Evolutionary conservation across 1,140 invertebrate genomes (phyloP).

Genomic region (Scaptomyza hsui): DNA sequence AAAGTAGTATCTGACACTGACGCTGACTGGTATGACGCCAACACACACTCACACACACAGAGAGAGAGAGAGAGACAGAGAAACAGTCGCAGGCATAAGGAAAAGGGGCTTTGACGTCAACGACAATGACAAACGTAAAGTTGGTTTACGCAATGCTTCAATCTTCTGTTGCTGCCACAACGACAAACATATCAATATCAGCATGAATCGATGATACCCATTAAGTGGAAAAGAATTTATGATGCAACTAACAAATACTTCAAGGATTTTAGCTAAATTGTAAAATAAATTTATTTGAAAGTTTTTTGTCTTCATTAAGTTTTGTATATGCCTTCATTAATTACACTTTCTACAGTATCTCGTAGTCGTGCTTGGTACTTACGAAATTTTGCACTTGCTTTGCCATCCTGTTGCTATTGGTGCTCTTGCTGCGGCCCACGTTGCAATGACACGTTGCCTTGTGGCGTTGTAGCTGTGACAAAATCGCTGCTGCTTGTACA

Average conservation of each 20-base stretch:
- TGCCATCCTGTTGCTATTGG: not conserved
- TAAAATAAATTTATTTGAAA: too few relatives aligned
- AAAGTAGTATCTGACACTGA: not conserved
- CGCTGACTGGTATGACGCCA: not conserved
- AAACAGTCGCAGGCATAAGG: not conserved
- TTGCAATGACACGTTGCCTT: constrained; percentile 51
- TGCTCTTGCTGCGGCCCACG: constrained; percentile 28
- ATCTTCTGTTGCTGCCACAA: not conserved
- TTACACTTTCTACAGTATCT: too few relatives aligned
- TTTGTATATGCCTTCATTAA: too few relatives aligned
- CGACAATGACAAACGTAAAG: constrained; percentile 23
- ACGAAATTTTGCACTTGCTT: not conserved
- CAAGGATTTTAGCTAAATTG: too few relatives aligned
- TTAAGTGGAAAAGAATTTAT: too few relatives aligned
- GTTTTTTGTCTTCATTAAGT: too few relatives aligned
- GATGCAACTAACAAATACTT: too few relatives aligned
- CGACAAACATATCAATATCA: not conserved
- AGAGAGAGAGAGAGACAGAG: too few relatives aligned
- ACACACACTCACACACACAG: not conserved
- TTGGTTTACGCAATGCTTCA: constrained; percentile 42
- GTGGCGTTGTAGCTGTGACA: not conserved
- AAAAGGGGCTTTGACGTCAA: not conserved
- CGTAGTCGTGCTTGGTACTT: too few relatives aligned
- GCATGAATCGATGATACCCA: not conserved
- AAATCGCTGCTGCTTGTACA: too few relatives aligned